Conservation (phyloP, 1,140 invertebrate genomes). For the Periplaneta americana region DNA sequence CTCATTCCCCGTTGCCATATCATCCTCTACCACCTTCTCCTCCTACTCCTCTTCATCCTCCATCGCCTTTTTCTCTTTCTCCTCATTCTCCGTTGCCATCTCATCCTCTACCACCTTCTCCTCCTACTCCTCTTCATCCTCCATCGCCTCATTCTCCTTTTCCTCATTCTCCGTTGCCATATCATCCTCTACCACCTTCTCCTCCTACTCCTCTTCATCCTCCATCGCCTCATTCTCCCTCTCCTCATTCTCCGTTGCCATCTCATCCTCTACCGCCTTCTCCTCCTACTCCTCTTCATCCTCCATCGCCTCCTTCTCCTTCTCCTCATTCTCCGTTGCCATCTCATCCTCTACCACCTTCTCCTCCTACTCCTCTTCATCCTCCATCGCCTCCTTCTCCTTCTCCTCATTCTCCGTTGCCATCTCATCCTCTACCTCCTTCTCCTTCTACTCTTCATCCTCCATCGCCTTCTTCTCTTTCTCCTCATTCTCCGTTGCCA, state of each 20-base stretch:
- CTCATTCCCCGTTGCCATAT: too few species aligned
- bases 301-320: neutral
- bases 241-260: neutral
- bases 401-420: neutral
- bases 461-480: neutral
- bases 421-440: too few species aligned
- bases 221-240: too few species aligned
- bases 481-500: neutral
- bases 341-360: neutral
- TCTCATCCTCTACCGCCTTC: neutral
- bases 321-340: neutral
- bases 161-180: neutral
- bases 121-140: too few species aligned
- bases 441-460: neutral
- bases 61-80: too few species aligned
- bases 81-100: too few species aligned
- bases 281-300: neutral
- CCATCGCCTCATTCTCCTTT: neutral
- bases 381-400: neutral
- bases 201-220: too few species aligned
- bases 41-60: too few species aligned
- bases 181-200: neutral
- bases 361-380: neutral
- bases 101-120: too few species aligned
- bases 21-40: too few species aligned